phyloP scores from a whole-genome alignment of 2,113 vertebrate species.

The Coracopsis vasa region DNA sequence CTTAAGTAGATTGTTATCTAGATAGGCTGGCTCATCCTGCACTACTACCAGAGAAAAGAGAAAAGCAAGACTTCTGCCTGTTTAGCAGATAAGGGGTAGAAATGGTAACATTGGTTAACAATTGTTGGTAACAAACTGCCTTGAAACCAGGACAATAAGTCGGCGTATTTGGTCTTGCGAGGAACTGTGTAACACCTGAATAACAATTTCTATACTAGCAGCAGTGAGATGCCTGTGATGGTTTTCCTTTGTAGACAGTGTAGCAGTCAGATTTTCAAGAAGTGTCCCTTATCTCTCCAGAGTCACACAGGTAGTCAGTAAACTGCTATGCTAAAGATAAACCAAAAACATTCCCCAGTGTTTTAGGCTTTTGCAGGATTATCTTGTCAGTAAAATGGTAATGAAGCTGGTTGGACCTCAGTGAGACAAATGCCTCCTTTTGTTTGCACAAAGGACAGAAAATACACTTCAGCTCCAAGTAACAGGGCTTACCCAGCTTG shows the following conservation, averaged over 20 bases:
- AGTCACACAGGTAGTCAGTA: background rate
- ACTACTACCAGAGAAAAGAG: background rate
- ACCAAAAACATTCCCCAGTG: background rate
- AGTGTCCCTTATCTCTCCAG: background rate
- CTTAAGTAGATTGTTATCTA: background rate
- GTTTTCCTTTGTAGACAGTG: background rate
- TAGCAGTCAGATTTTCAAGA: background rate
- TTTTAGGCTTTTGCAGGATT: background rate
- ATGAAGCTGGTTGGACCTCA: background rate
- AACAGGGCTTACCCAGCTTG: background rate
- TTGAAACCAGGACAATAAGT: background rate
- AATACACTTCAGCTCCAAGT: background rate
- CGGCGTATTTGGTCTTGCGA: background rate
- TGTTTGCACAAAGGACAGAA: background rate
- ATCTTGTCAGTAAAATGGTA: background rate
- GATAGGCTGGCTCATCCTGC: background rate
- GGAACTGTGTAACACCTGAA: background rate
- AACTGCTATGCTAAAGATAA: background rate
- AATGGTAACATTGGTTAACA: background rate
- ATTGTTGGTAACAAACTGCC: background rate
- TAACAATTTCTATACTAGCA: background rate
- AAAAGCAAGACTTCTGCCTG: background rate
- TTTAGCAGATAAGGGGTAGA: background rate
- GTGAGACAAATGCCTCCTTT: background rate
- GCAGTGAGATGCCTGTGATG: background rate